Evolutionary conservation across 2,888 invertebrate species (phyloP).

Genomic region (Corythucha ciliata): DNA sequence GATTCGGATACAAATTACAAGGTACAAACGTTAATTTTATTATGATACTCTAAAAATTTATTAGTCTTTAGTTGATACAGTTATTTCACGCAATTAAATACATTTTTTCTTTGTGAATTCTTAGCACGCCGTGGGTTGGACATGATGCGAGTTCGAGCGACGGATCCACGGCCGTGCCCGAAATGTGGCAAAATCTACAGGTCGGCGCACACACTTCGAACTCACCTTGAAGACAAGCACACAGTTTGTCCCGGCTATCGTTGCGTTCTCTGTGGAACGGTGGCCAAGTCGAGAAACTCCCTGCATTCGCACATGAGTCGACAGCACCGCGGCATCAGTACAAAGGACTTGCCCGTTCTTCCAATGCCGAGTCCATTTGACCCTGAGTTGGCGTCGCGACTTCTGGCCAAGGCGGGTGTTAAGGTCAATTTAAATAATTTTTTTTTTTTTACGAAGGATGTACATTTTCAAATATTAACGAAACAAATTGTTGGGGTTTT

Average conservation of each 20-base stretch:
- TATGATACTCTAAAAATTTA: no score
- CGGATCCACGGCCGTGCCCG: conserved; percentile 84
- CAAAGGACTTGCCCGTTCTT: conserved; percentile 82
- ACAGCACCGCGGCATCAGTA: conserved; percentile 85
- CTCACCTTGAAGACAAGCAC: conserved; percentile 87
- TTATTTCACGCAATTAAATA: no score
- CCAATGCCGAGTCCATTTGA: conserved; percentile 90
- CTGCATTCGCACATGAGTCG: conserved; percentile 90
- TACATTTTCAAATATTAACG: no score
- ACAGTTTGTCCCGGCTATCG: conserved; percentile 87
- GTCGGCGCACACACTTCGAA: conserved; percentile 81
- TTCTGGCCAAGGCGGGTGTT: conserved; percentile 79
- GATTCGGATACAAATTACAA: no score
- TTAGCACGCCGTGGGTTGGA: conserved; percentile 73
- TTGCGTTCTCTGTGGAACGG: conserved; percentile 84
- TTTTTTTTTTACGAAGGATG: background rate
- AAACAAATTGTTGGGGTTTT: background rate
- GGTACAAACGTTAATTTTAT: no score
- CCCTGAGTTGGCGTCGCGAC: conserved; percentile 70
- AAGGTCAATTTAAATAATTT: conserved; percentile 48
- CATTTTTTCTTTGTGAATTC: conserved; percentile 36
- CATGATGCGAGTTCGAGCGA: conserved; percentile 76
- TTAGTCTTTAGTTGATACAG: no score
- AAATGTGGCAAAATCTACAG: conserved; percentile 89
- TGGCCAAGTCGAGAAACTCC: conserved; percentile 84